Evolutionary conservation across 2,797 vertebrate species (phyloP).

Genomic region (Clarias platycephalus): DNA sequence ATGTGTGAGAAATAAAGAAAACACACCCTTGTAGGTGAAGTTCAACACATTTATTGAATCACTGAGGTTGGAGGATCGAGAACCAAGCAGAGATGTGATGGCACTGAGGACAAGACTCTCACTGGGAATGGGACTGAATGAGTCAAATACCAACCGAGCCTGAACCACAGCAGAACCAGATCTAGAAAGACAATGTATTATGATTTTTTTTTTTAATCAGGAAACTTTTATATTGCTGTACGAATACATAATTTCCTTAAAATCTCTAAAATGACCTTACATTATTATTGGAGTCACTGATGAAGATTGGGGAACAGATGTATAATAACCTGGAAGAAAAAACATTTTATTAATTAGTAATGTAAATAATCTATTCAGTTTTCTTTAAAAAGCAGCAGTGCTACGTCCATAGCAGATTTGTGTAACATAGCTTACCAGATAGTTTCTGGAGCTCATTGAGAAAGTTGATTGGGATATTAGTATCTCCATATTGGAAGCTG

Average conservation of each 20-base stretch:
- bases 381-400: not conserved
- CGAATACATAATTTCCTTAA: not conserved
- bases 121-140: not conserved
- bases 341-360: not conserved
- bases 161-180: no score
- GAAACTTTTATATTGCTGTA: not conserved
- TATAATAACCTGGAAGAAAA: not conserved
- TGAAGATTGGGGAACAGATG: not conserved
- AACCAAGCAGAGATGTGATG: not conserved
- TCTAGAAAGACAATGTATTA: no score
- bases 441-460: not conserved
- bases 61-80: not conserved
- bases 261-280: not conserved
- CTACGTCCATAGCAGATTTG: no score
- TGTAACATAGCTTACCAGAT: not conserved
- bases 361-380: not conserved
- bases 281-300: not conserved
- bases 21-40: conserved; percentile 6
- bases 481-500: not conserved
- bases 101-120: conserved; percentile 8
- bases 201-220: no score
- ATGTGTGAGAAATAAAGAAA: not conserved
- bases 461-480: not conserved
- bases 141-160: no score
- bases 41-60: conserved; percentile 9